Evolutionary conservation across 2,888 invertebrate species (phyloP).

Genomic region (Notodonta ziczac): DNA sequence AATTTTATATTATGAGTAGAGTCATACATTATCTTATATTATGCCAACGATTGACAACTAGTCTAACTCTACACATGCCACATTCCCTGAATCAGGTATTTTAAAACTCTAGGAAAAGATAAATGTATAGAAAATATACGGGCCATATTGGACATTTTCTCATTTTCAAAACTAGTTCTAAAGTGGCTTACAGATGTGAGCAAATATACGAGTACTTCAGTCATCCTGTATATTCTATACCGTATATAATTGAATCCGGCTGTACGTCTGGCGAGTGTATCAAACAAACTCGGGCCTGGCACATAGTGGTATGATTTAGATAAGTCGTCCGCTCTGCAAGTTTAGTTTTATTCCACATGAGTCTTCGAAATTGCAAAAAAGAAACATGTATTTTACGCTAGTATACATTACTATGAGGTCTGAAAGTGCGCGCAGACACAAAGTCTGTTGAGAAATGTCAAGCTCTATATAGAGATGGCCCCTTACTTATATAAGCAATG

Average conservation of each 20-base stretch:
- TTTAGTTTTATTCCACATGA: constrained; percentile 40
- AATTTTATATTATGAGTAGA: too few relatives aligned
- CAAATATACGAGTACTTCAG: neutral
- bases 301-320: constrained; percentile 64
- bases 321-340: constrained; percentile 54
- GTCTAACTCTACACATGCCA: too few relatives aligned
- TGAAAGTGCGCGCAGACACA: too few relatives aligned
- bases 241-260: constrained; percentile 24
- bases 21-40: too few relatives aligned
- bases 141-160: neutral
- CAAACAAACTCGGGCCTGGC: constrained; percentile 51
- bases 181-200: neutral
- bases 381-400: too few relatives aligned
- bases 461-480: too few relatives aligned
- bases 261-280: constrained; percentile 43
- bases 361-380: constrained; percentile 10
- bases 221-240: constrained; percentile 1
- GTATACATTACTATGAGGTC: too few relatives aligned
- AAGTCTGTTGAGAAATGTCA: too few relatives aligned
- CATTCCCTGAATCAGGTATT: too few relatives aligned
- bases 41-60: too few relatives aligned
- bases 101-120: too few relatives aligned
- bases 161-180: neutral
- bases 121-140: neutral
- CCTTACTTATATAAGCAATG: too few relatives aligned